These are phyloP conservation scores for Pterocles burchelli DNA, from an alignment of 2,113 vertebrate genomes.

Conservation along the genomic window DNA sequence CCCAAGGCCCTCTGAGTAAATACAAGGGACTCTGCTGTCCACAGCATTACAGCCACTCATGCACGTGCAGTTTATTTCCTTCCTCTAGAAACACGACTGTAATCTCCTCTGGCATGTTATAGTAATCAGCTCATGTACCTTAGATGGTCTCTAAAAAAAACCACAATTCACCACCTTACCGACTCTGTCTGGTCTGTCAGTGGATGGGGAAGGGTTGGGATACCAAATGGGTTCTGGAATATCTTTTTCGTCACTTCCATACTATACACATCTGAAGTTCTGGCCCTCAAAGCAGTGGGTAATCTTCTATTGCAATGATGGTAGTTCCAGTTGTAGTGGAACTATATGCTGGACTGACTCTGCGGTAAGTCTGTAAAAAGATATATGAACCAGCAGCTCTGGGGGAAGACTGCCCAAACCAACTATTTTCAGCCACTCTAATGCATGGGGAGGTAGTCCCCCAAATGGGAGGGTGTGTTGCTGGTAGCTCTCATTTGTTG, in stretches of 20 bases:
- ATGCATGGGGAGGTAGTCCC: too few species aligned
- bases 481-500: background rate
- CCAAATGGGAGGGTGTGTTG: background rate
- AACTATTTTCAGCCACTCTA: background rate
- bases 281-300: background rate
- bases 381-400: background rate
- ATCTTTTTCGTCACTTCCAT: background rate
- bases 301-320: background rate
- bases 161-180: conserved; percentile 8
- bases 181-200: conserved; percentile 52
- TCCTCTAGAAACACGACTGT: conserved; percentile 28
- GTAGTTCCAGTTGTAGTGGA: background rate
- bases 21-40: conserved; percentile 27
- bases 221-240: background rate
- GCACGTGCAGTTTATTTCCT: conserved; percentile 34
- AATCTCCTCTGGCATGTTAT: conserved; percentile 50
- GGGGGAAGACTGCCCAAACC: background rate
- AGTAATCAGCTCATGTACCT: conserved; percentile 57
- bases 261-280: background rate
- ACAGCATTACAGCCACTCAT: background rate
- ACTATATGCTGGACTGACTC: background rate
- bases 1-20: conserved; percentile 33
- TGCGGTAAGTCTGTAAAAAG: background rate
- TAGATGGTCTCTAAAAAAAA: conserved; percentile 53
- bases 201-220: background rate